Conservation (phyloP, 2,888 invertebrate genomes). For the Spicauda simplicius region DNA sequence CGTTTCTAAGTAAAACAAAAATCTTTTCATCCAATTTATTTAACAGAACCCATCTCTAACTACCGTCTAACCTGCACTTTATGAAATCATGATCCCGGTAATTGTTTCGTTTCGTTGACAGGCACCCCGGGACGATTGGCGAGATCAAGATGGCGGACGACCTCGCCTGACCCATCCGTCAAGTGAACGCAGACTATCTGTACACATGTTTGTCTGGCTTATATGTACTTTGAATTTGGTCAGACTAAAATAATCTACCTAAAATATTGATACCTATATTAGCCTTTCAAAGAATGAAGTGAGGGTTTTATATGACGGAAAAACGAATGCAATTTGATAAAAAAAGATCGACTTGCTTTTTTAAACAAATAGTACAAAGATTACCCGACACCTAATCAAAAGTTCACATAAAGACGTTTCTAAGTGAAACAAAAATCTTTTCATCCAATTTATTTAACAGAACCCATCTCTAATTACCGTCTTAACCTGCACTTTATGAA, state of each 20-base stretch:
- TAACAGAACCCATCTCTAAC: conserved; percentile 59
- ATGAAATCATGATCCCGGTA: conserved; percentile 69
- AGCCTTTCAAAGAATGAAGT: too few species aligned
- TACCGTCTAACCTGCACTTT: conserved; percentile 59
- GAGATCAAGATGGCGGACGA: conserved; percentile 75
- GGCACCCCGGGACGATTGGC: conserved; percentile 74
- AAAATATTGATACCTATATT: too few species aligned
- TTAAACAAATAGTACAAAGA: too few species aligned
- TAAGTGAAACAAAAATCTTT: conserved; percentile 24
- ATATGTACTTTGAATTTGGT: conserved; percentile 56
- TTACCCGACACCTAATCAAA: too few species aligned
- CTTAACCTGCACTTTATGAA: conserved; percentile 62
- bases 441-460: conserved; percentile 34
- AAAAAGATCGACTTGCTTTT: too few species aligned
- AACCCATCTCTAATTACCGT: conserved; percentile 62
- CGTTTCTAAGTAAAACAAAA: conserved; percentile 16
- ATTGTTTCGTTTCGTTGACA: conserved; percentile 77
- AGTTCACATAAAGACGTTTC: too few species aligned
- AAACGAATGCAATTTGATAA: too few species aligned
- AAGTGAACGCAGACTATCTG: conserved; percentile 80
- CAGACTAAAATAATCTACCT: too few species aligned
- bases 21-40: conserved; percentile 23
- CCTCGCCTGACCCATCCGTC: conserved; percentile 81
- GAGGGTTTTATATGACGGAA: too few species aligned
- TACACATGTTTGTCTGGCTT: conserved; percentile 76